These are phyloP conservation scores for Vireo griseus DNA, from an alignment of 2,797 vertebrate genomes.

Conservation along the genomic window DNA sequence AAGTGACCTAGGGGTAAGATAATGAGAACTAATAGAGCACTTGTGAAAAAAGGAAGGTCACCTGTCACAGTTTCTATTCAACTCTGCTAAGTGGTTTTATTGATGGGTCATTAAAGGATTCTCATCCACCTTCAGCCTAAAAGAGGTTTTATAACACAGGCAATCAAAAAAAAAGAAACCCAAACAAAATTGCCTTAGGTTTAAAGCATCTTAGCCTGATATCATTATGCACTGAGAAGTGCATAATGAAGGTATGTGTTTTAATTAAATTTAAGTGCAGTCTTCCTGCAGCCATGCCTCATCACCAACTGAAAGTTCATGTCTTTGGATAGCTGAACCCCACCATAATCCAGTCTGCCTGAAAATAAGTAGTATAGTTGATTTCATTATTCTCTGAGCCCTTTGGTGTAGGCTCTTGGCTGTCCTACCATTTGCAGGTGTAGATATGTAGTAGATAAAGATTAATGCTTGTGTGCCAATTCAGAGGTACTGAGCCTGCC, in stretches of 20 bases:
- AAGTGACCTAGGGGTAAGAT: not conserved
- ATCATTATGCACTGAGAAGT: not conserved
- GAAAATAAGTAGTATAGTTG: not conserved
- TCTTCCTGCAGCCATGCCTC: not conserved
- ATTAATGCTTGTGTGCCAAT: not conserved
- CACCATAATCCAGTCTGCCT: not conserved
- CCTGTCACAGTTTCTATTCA: constrained; percentile 24
- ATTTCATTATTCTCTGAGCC: not conserved
- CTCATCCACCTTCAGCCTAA: not conserved
- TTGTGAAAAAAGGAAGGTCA: constrained; percentile 34
- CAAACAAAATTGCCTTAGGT: not conserved
- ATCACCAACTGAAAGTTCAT: not conserved
- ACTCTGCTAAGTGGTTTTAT: constrained; percentile 39
- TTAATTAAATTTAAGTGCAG: not conserved
- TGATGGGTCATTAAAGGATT: constrained; percentile 19
- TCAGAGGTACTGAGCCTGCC: not conserved
- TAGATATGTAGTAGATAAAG: not conserved
- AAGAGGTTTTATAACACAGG: not conserved
- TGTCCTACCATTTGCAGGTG: not conserved
- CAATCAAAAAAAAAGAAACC: not conserved
- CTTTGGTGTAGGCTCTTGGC: not conserved
- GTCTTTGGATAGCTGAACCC: not conserved
- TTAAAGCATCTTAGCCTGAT: not conserved
- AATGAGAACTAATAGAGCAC: constrained; percentile 42
- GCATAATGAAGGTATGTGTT: not conserved